Evolutionary conservation across 1,140 invertebrate genomes (phyloP).

Genomic region (Dinoponera quadriceps): DNA sequence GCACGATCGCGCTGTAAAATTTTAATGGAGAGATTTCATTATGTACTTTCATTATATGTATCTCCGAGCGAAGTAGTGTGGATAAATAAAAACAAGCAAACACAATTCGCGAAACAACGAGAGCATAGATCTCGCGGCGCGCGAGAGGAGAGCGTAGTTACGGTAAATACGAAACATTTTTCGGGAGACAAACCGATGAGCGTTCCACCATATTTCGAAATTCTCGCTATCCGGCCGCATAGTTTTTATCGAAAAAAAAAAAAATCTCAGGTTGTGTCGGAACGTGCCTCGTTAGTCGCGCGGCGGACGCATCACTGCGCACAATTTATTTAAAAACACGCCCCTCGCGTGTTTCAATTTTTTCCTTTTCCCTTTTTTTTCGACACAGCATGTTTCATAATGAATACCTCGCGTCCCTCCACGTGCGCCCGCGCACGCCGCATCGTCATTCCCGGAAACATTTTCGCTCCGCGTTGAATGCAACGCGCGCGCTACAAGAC

Average conservation of each 20-base stretch:
- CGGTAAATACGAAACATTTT: conserved; percentile 45
- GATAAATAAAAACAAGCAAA: not conserved
- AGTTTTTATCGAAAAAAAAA: conserved; percentile 43
- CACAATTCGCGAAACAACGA: conserved; percentile 4
- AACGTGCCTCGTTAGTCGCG: conserved; percentile 54
- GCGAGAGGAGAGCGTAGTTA: not conserved
- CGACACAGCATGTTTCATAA: conserved; percentile 29
- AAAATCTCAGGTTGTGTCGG: conserved; percentile 32
- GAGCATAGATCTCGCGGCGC: not conserved
- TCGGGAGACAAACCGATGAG: conserved; percentile 41
- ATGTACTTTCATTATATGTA: conserved; percentile 8
- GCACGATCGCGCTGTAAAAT: not conserved
- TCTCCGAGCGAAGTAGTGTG: not conserved
- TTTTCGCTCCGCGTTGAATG: conserved; percentile 7
- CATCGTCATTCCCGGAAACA: conserved; percentile 28
- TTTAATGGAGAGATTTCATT: conserved; percentile 27
- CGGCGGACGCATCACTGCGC: conserved; percentile 27
- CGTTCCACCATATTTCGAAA: conserved; percentile 40
- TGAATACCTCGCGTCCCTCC: conserved; percentile 28
- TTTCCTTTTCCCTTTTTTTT: conserved; percentile 22
- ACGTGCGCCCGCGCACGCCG: not conserved
- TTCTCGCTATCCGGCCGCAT: conserved; percentile 34
- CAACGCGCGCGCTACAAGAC: conserved; percentile 26
- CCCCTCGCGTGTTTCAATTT: conserved; percentile 31
- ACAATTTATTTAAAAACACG: conserved; percentile 58